Percentiles rank a stretch among this genome's conserved stretches.
Conservation (phyloP, 2,888 invertebrate species). For the Leptopilina syphax region DNA sequence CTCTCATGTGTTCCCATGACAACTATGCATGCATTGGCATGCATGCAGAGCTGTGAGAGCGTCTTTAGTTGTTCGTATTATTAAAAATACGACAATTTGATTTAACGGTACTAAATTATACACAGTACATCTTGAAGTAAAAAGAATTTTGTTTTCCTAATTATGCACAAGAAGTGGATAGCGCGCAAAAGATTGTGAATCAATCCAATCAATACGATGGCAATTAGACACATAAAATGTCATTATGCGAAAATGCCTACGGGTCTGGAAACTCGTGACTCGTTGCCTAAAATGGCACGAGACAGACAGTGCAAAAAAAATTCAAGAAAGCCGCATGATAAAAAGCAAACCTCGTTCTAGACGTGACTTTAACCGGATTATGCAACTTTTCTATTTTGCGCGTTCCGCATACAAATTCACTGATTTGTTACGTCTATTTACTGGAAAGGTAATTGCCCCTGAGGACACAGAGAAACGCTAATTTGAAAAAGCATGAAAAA, state of each 20-base stretch:
- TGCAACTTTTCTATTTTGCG: conserved; percentile 40
- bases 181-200: too few species aligned
- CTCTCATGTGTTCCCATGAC: too few species aligned
- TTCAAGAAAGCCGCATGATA: conserved; percentile 16
- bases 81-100: too few species aligned
- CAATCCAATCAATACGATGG: conserved; percentile 26
- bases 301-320: conserved; percentile 3
- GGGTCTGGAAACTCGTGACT: conserved; percentile 31
- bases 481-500: conserved; percentile 15
- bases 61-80: too few species aligned
- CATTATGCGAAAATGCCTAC: conserved; percentile 29
- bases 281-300: conserved; percentile 31
- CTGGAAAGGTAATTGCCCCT: conserved; percentile 28
- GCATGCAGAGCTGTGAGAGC: too few species aligned
- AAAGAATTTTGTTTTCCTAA: too few species aligned
- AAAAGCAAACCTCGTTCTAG: conserved; percentile 33
- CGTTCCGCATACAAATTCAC: conserved; percentile 32
- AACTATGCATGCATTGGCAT: too few species aligned
- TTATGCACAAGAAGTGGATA: too few species aligned
- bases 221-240: conserved; percentile 27
- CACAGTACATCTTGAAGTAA: too few species aligned
- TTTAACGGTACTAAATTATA: too few species aligned
- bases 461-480: not conserved
- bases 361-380: conserved; percentile 38
- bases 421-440: conserved; percentile 28